Evolutionary conservation across 1,140 invertebrate genomes (phyloP).

Genomic region (Neocloeon triangulifer): DNA sequence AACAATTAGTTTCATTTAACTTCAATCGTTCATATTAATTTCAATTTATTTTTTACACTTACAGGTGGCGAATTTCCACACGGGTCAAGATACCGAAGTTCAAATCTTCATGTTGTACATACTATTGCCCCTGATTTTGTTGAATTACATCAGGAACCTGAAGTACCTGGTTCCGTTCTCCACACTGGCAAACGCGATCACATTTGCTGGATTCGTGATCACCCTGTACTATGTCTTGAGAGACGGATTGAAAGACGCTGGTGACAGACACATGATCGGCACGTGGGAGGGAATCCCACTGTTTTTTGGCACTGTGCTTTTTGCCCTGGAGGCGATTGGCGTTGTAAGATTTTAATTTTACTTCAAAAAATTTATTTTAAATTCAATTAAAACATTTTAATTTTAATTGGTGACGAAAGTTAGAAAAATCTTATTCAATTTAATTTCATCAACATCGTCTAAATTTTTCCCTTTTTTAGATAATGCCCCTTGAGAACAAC

Average conservation of each 20-base stretch:
- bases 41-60: too few relatives aligned
- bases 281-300: constrained; percentile 25
- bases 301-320: constrained; percentile 38
- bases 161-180: constrained; percentile 53
- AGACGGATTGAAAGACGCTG: constrained; percentile 25
- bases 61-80: constrained; percentile 25
- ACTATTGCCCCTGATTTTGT: constrained; percentile 37
- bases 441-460: too few relatives aligned
- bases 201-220: constrained; percentile 34
- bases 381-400: too few relatives aligned
- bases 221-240: constrained; percentile 42
- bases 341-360: too few relatives aligned
- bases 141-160: constrained; percentile 44
- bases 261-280: constrained; percentile 18
- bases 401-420: background rate
- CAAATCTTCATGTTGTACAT: constrained; percentile 29
- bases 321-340: constrained; percentile 39
- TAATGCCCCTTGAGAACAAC: constrained; percentile 65
- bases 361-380: too few relatives aligned
- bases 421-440: too few relatives aligned
- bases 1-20: too few relatives aligned
- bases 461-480: constrained; percentile 32
- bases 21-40: too few relatives aligned
- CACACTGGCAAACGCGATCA: constrained; percentile 41
- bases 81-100: constrained; percentile 15